phyloP scores from a whole-genome alignment of 2,797 vertebrate genomes.

The Streptopelia turtur region DNA sequence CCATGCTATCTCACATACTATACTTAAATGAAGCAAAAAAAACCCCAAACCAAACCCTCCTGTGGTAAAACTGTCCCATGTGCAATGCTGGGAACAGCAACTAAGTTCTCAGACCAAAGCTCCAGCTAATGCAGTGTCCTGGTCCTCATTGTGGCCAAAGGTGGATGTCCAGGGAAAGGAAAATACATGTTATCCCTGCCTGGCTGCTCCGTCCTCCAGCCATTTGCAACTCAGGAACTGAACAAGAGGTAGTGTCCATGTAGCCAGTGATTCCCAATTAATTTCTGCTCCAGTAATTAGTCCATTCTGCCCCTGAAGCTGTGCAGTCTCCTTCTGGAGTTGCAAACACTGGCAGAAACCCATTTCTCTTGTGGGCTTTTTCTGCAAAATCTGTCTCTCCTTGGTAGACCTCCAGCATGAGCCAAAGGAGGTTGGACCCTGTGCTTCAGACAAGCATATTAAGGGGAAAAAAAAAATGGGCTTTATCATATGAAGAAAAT shows the following conservation, averaged over 20 bases:
- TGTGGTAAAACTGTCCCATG: neutral
- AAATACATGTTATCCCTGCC: neutral
- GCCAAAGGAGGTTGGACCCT: neutral
- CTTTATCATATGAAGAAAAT: neutral
- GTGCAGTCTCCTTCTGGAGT: neutral
- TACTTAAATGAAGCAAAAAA: neutral
- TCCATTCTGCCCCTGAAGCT: neutral
- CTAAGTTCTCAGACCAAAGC: neutral
- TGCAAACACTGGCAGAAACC: neutral
- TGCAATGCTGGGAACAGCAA: neutral
- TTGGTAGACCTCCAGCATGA: neutral
- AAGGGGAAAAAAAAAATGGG: neutral
- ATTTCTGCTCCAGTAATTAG: neutral
- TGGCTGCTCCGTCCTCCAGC: neutral
- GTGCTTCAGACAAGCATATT: neutral
- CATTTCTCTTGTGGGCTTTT: neutral
- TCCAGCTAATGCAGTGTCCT: neutral
- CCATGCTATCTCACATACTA: fast-evolving
- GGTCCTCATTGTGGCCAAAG: neutral
- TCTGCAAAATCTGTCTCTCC: neutral
- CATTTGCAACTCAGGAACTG: neutral
- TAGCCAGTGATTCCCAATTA: neutral
- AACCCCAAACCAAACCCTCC: no score
- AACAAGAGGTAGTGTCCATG: neutral
- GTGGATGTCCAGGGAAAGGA: neutral